Base-by-base conservation (phyloP, 2,113 vertebrate species). In the Etia nguti region DNA sequence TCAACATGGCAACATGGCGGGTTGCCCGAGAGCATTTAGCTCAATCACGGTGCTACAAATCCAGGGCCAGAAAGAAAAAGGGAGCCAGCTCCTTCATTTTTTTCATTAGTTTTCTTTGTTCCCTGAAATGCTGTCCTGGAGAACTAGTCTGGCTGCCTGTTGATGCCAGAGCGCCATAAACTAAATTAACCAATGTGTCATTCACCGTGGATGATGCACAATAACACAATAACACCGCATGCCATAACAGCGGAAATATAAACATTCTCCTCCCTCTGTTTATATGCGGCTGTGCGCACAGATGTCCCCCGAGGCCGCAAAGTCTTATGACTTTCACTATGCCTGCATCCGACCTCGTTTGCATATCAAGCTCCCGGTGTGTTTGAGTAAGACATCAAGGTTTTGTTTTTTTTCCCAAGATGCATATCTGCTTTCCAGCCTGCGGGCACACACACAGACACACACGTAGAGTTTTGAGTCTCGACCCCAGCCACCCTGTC, bases 1-100 rank as follows among this genome's bases (percentile, higher is more conserved):
- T 93, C 88, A 90, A 93, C 90, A 92, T 89, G 90, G 91, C 65
- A 73, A 89, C 82, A 80, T 82, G 86, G 84, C 11, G 15, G 85
- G 79, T 82, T 46, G 86, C 48, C 83, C 83, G 43, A 62, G 43
- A 80, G 83, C 77, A 87, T 59, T 48, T 31, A 75, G 80, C 89
- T 92, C 86, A 85, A 82, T 93, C 91, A 80, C 56, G 50, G 81
- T 29, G 22, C 22, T 46, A n/a, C 20, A 79, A 16, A 89, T 80
- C 65, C 16, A 8, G 16, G 60, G 36, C 16, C 29, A 77, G 65
- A 31, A 59, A 50, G 43, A 59, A 60, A 48, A 16, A 82, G 16
- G 46, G 26, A 52, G 8, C 6, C 15, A 12, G 34, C 36, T 65
- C 29, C 16, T 77, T 77, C 4, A 5, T 52, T 48, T 77, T n/a